Evolutionary conservation across 2,888 invertebrate species (phyloP), one percentile per base, ranked within the genome.

Genomic region (Isotomurus palustris): DNA sequence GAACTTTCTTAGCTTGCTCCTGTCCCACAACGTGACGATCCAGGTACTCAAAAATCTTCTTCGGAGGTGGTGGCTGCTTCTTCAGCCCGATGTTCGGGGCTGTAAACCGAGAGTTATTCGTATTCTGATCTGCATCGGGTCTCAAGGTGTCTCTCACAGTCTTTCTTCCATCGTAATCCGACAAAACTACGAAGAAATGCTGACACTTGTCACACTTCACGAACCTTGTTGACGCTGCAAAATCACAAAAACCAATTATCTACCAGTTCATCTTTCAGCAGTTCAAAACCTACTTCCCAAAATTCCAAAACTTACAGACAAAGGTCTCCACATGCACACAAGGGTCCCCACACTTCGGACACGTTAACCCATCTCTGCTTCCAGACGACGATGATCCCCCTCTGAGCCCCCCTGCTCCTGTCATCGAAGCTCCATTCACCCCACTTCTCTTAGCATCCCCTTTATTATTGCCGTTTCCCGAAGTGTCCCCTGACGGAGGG

Each of bases 191-290:
- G 76, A 95, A 96, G 80, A 96, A 95, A 76, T 95, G 94, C 77
- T 94, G 92, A 74, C 96, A 96, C 76, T 94, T 95, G 76, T 95
- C 94, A 78, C 96, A 96, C 78, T 94, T 95, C 35, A 96, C 95
- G 78, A 96, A 96, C 69, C 94, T 83, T 43, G 94, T 93, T 50
- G 94, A 93, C 58, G 83, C 82, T 83, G 69, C n/a, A 67, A n/a
- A n/a, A n/a, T n/a, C n/a, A n/a, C 62, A 21, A 63, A 66, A 35
- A 22, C 6, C 12, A 38, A 24, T 44, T 25, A 19, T 17, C 32
- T 54, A n/a, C 24, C 14, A 32, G 8, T 32, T 32, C 14, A 8
- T 32, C 14, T 32, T 14, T 32, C 14, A 32, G 14, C 32, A 10
- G 32, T 32, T 32, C 14, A 8, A 32, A 32, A 32, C 32, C 8